Evolutionary conservation across 2,888 invertebrate genomes (phyloP).

Genomic region (Tuberolachnus salignus): DNA sequence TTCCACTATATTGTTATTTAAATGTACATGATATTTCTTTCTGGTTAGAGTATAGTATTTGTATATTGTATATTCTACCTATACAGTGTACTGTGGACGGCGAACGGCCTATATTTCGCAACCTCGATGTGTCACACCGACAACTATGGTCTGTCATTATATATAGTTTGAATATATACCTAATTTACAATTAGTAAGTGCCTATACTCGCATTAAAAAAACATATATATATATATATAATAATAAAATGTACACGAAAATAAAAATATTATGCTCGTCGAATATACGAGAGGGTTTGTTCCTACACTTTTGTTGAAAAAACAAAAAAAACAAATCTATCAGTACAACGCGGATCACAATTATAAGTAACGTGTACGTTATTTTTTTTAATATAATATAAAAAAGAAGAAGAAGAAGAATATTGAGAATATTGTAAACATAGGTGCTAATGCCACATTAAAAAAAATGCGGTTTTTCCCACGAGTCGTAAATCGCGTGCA

Average conservation of each 20-base stretch:
- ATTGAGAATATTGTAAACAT: too few species aligned
- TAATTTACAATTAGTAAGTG: conserved; percentile 9
- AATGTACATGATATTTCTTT: background rate
- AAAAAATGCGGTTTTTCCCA: background rate
- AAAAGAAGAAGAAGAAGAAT: too few species aligned
- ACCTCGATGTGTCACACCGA: conserved; percentile 2
- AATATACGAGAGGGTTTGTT: too few species aligned
- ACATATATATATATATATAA: background rate
- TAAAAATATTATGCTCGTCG: too few species aligned
- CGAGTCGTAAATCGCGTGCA: background rate
- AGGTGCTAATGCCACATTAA: too few species aligned
- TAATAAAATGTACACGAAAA: too few species aligned
- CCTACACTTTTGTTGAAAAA: too few species aligned
- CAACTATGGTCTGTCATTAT: conserved; percentile 12
- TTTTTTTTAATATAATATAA: too few species aligned
- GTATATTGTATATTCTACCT: background rate
- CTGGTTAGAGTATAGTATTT: too few species aligned
- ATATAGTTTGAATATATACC: background rate
- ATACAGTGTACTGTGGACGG: background rate
- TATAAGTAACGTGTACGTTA: too few species aligned
- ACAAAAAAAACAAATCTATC: too few species aligned
- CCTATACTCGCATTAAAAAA: background rate
- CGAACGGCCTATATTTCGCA: conserved; percentile 1
- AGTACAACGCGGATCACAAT: too few species aligned
- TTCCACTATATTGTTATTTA: background rate